These are phyloP conservation scores for Connochaetes taurinus DNA, from an alignment of 2,113 vertebrate species.

Conservation along the genomic window DNA sequence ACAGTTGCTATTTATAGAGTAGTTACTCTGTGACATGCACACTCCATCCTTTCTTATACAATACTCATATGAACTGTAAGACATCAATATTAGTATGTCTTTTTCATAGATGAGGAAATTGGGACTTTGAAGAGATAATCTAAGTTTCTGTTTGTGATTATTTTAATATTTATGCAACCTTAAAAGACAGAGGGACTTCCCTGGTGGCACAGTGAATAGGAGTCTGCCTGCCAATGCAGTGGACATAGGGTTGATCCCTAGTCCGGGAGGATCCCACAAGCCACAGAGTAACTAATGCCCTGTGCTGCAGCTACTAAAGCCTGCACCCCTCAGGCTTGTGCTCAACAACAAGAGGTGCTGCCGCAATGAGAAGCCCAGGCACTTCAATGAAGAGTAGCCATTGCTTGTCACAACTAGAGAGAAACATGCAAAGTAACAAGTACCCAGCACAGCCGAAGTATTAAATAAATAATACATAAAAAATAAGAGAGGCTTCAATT, in stretches of 20 bases:
- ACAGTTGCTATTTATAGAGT: not conserved
- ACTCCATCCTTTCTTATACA: not conserved
- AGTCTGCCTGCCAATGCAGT: not conserved
- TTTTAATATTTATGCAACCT: not conserved
- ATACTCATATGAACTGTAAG: not conserved
- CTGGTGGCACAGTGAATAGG: not conserved
- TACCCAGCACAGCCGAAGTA: not conserved
- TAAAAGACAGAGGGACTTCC: not conserved
- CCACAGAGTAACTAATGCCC: not conserved
- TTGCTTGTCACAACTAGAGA: not conserved
- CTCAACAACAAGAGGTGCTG: not conserved
- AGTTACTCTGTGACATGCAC: not conserved
- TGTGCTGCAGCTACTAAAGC: accelerated
- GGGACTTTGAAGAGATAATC: not conserved
- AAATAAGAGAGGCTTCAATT: not conserved
- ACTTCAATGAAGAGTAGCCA: not conserved
- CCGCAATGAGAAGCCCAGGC: not conserved
- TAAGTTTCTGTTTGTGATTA: not conserved
- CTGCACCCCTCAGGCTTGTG: not conserved
- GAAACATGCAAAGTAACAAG: not conserved
- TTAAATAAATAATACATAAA: not conserved
- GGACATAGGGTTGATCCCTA: not conserved
- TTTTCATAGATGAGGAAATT: not conserved
- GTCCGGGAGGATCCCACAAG: not conserved
- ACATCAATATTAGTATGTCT: not conserved